phyloP scores from a whole-genome alignment of 2,888 invertebrate species.

The Drosophila koepferae region DNA sequence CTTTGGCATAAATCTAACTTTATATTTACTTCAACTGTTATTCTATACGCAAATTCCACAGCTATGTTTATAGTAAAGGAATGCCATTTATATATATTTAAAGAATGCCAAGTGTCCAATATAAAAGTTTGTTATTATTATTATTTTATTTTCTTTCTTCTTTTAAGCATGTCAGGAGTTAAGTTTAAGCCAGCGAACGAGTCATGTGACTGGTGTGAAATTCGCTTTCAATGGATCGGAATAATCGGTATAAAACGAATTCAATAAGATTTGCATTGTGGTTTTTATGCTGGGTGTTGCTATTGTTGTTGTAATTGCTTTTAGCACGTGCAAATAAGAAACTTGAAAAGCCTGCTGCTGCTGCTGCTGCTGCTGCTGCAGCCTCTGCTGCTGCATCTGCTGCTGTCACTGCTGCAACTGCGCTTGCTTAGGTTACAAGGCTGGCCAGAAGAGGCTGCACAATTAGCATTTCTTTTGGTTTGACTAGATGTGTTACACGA shows the following conservation, averaged over 20 bases:
- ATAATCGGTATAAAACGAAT: conserved; percentile 28
- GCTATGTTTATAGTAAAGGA: background rate
- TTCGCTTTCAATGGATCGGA: conserved; percentile 21
- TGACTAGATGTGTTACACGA: conserved; percentile 42
- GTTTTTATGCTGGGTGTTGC: conserved; percentile 15
- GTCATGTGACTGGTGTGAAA: conserved; percentile 53
- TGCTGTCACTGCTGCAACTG: background rate
- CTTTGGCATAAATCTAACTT: background rate
- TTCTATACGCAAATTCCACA: conserved; percentile 8
- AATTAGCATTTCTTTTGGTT: conserved; percentile 43
- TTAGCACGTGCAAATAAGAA: conserved; percentile 31
- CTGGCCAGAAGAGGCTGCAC: conserved; percentile 11
- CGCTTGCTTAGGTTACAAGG: conserved; percentile 12
- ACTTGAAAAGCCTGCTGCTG: conserved; percentile 38
- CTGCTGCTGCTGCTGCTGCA: background rate
- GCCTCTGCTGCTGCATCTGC: background rate
- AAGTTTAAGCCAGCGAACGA: conserved; percentile 15
- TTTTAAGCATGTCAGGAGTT: conserved; percentile 10
- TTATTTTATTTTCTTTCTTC: background rate
- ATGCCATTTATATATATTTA: background rate
- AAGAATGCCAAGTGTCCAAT: conserved; percentile 5
- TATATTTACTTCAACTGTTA: background rate
- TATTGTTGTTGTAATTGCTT: conserved; percentile 15
- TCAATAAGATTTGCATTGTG: conserved; percentile 20
- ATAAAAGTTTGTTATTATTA: background rate